Percentiles rank a stretch among this genome's conserved stretches.
phyloP scores from a whole-genome alignment of 2,888 invertebrate species.

The Yponomeuta cagnagella region DNA sequence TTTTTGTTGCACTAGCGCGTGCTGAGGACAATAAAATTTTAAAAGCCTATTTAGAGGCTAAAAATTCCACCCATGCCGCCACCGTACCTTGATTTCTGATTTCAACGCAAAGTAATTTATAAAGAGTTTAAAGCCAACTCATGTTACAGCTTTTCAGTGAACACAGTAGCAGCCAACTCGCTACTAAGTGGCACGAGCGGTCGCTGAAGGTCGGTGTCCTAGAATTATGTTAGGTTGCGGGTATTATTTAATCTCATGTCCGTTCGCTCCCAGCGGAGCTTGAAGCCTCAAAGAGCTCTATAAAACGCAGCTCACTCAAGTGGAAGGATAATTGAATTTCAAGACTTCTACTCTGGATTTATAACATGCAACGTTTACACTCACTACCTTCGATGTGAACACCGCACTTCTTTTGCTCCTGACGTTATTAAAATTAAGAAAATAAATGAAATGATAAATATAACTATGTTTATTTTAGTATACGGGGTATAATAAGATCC shows the following conservation, averaged over 20 bases:
- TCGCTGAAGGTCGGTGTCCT: neutral
- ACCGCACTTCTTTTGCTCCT: neutral
- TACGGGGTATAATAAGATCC: no score
- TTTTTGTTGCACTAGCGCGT: no score
- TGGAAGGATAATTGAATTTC: neutral
- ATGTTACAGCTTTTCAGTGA: no score
- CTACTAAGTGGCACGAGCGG: neutral
- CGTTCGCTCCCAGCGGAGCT: neutral
- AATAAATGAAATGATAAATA: no score
- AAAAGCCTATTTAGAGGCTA: no score
- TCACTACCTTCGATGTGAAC: neutral
- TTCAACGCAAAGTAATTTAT: no score
- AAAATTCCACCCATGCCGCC: no score
- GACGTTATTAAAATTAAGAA: neutral
- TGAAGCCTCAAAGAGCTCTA: neutral
- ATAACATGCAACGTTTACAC: neutral
- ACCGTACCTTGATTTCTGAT: no score
- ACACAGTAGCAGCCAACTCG: no score
- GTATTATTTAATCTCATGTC: neutral
- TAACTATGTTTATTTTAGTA: no score
- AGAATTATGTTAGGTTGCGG: neutral
- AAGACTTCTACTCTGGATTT: neutral
- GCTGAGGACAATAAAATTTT: no score
- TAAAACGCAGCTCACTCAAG: neutral
- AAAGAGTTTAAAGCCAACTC: no score